Percentiles rank a stretch among this genome's conserved stretches.
Conservation (phyloP, 2,113 vertebrate genomes). For the Gallinago media region DNA sequence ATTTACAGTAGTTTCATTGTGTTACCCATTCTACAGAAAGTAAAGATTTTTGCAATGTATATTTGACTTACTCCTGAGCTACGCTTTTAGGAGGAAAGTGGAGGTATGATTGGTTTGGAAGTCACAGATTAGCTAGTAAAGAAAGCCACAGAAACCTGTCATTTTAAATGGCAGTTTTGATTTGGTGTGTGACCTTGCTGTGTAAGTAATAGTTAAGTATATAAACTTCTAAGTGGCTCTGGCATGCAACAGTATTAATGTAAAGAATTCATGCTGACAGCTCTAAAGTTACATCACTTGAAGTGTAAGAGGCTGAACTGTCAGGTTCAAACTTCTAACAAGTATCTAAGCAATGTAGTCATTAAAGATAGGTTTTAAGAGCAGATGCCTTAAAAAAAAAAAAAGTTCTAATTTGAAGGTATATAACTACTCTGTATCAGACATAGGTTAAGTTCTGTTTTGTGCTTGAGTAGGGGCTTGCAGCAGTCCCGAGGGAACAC, state of each 20-base stretch:
- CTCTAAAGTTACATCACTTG: not conserved
- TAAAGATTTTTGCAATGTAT: not conserved
- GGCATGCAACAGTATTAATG: not conserved
- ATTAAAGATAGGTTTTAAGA: not conserved
- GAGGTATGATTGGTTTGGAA: not conserved
- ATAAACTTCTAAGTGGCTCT: not conserved
- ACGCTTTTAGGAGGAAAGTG: not conserved
- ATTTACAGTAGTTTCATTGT: not conserved
- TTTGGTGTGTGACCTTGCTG: not conserved
- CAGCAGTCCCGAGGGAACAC: not conserved
- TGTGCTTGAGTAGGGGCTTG: not conserved
- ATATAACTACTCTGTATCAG: not conserved
- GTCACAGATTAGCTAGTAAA: not conserved
- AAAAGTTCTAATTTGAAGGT: not conserved
- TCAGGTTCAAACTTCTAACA: not conserved
- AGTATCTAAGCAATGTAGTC: not conserved
- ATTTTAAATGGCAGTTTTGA: conserved; percentile 21
- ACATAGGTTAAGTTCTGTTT: not conserved
- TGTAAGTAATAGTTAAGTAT: conserved; percentile 14
- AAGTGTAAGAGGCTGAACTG: not conserved
- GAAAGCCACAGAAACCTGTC: conserved; percentile 16
- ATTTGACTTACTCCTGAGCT: not conserved
- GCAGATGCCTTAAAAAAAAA: not conserved
- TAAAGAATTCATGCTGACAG: not conserved
- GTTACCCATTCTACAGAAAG: not conserved